Evolutionary conservation across 2,888 invertebrate species (phyloP).

Genomic region (Disparrhopalites patrizii): DNA sequence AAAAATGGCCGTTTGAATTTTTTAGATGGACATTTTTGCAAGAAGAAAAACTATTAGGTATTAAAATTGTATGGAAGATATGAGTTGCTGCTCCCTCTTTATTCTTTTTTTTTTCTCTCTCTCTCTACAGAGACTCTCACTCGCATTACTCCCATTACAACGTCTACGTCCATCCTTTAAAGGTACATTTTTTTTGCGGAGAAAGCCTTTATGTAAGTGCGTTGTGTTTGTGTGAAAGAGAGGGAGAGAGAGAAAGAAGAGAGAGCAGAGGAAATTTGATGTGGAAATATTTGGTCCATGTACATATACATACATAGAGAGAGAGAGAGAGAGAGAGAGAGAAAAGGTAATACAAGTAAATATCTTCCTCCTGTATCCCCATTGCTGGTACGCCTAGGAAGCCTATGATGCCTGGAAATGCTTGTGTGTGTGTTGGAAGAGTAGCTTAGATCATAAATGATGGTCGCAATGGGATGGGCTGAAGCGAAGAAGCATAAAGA

Average conservation of each 20-base stretch:
- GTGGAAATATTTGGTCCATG: too few species aligned
- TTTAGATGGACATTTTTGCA: slow-evolving; percentile 12
- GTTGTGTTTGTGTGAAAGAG: too few species aligned
- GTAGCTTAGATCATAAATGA: slow-evolving; percentile 27
- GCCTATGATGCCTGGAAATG: too few species aligned
- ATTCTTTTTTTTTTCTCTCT: background rate
- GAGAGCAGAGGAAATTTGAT: too few species aligned
- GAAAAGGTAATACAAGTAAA: too few species aligned
- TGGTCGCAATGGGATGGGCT: slow-evolving; percentile 29
- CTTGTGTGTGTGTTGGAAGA: too few species aligned
- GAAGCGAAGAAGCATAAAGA: slow-evolving; percentile 26
- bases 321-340: too few species aligned
- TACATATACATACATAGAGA: too few species aligned
- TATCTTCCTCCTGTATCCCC: too few species aligned
- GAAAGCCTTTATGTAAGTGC: background rate
- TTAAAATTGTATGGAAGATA: slow-evolving; percentile 10
- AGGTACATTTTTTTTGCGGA: background rate
- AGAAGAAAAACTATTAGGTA: slow-evolving; percentile 14
- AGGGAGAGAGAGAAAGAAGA: background rate
- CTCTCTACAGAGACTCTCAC: background rate
- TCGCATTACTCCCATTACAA: background rate
- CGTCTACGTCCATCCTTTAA: background rate
- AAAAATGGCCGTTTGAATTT: slow-evolving; percentile 14
- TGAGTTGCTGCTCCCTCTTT: background rate
- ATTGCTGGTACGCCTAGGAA: too few species aligned